phyloP scores from a whole-genome alignment of 2,888 invertebrate species.

The Gnatocerus cornutus region DNA sequence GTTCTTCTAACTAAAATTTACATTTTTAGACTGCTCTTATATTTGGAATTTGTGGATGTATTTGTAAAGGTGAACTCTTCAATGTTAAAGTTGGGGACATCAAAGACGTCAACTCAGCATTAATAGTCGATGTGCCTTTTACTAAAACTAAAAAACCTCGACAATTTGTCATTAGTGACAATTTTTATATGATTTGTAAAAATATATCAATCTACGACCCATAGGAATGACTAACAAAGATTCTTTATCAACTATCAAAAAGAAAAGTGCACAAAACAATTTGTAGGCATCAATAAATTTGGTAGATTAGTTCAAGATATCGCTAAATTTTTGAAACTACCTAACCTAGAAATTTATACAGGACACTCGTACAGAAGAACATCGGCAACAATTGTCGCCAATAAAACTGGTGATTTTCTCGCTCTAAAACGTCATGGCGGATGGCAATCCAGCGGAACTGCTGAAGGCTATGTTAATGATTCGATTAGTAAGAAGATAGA shows the following conservation, averaged over 20 bases:
- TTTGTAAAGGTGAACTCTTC: slow-evolving; percentile 49
- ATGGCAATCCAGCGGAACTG: no score
- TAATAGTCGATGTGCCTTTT: slow-evolving; percentile 48
- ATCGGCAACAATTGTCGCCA: not conserved
- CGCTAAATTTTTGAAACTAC: slow-evolving; percentile 1
- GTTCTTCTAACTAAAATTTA: slow-evolving; percentile 7
- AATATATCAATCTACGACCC: slow-evolving; percentile 49
- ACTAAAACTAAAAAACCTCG: slow-evolving; percentile 51
- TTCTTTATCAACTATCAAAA: slow-evolving; percentile 24
- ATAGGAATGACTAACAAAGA: slow-evolving; percentile 22
- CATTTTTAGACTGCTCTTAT: slow-evolving; percentile 21
- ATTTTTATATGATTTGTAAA: slow-evolving; percentile 46
- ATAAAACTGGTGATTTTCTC: not conserved
- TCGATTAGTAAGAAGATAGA: no score
- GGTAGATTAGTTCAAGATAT: slow-evolving; percentile 21
- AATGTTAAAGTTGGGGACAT: slow-evolving; percentile 50
- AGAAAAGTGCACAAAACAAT: not conserved
- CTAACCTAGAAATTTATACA: not conserved
- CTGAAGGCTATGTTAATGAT: no score
- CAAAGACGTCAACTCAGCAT: slow-evolving; percentile 39
- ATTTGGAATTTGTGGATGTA: slow-evolving; percentile 35
- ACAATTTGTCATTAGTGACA: slow-evolving; percentile 50
- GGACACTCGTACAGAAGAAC: not conserved
- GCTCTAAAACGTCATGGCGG: not conserved
- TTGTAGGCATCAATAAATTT: not conserved